Conservation (phyloP, 2,797 vertebrate species). For the Schizopygopsis malacanthus region DNA sequence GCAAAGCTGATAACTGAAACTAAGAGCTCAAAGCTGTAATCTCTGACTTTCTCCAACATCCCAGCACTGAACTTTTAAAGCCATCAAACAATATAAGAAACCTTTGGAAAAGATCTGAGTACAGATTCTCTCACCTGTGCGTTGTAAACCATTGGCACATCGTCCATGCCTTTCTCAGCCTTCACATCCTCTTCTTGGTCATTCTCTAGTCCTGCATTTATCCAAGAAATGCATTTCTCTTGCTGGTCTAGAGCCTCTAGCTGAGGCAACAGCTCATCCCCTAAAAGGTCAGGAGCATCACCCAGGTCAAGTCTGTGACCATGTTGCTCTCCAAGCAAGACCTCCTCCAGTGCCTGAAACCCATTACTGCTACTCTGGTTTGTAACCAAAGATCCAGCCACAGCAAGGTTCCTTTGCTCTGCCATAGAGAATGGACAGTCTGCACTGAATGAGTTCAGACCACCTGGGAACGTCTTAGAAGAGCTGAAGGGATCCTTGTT, state of each 20-base stretch:
- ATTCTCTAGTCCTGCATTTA: conserved; percentile 64
- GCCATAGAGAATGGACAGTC: conserved; percentile 77
- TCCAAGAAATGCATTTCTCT: conserved; percentile 78
- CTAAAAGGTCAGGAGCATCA: conserved; percentile 89
- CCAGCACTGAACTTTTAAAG: neutral
- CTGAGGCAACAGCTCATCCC: conserved; percentile 90
- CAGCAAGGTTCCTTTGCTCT: conserved; percentile 82
- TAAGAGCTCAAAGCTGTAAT: neutral
- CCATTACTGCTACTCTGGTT: conserved; percentile 78
- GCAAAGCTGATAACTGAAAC: neutral
- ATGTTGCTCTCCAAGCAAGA: conserved; percentile 85
- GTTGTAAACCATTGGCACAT: conserved; percentile 62
- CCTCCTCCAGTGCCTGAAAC: conserved; percentile 87
- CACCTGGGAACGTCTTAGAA: conserved; percentile 88
- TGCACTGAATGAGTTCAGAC: conserved; percentile 84
- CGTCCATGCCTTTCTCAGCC: conserved; percentile 40
- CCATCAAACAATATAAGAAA: neutral
- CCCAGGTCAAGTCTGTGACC: conserved; percentile 84
- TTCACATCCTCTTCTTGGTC: conserved; percentile 58
- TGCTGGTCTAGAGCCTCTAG: conserved; percentile 91
- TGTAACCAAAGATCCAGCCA: conserved; percentile 69
- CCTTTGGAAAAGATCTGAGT: neutral
- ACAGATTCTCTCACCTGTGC: conserved; percentile 58
- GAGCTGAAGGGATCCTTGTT: conserved; percentile 86
- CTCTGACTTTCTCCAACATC: conserved; percentile 23